phyloP scores from a whole-genome alignment of 2,113 vertebrate genomes.

The Gopherus evgoodei region DNA sequence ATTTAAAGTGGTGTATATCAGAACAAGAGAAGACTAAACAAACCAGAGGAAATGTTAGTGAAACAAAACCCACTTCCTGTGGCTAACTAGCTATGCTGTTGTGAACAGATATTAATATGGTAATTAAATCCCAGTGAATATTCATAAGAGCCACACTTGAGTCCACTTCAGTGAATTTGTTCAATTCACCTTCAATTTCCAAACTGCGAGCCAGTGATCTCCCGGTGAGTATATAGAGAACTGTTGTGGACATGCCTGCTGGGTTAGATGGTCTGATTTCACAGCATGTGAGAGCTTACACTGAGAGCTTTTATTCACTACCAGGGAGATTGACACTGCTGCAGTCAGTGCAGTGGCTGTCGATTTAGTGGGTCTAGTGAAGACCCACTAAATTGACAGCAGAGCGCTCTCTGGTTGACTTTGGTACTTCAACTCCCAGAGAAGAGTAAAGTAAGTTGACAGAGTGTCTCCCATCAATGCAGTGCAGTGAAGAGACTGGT shows the following conservation, averaged over 20 bases:
- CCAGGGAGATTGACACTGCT: too few relatives aligned
- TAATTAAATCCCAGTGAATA: background rate
- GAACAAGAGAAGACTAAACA: background rate
- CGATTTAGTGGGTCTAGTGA: too few relatives aligned
- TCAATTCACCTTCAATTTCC: background rate
- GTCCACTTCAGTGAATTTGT: background rate
- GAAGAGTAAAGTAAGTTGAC: too few relatives aligned
- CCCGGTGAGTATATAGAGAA: background rate
- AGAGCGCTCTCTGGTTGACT: too few relatives aligned
- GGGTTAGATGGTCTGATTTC: background rate
- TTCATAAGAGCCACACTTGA: background rate
- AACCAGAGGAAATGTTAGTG: background rate
- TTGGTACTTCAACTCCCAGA: too few relatives aligned
- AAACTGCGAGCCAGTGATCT: background rate
- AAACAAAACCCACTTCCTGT: background rate
- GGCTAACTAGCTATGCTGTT: background rate
- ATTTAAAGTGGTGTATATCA: background rate
- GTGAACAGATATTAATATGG: background rate
- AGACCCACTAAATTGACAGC: too few relatives aligned
- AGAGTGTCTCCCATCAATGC: too few relatives aligned
- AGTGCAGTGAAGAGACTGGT: too few relatives aligned
- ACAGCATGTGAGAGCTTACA: background rate
- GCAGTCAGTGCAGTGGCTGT: too few relatives aligned
- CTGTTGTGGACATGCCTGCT: background rate
- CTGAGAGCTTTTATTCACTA: too few relatives aligned